A percentile compares a stretch with the other conserved stretches of the same genome.
phyloP scores from a whole-genome alignment of 2,113 vertebrate species.

The Hippocampus mohnikei region DNA sequence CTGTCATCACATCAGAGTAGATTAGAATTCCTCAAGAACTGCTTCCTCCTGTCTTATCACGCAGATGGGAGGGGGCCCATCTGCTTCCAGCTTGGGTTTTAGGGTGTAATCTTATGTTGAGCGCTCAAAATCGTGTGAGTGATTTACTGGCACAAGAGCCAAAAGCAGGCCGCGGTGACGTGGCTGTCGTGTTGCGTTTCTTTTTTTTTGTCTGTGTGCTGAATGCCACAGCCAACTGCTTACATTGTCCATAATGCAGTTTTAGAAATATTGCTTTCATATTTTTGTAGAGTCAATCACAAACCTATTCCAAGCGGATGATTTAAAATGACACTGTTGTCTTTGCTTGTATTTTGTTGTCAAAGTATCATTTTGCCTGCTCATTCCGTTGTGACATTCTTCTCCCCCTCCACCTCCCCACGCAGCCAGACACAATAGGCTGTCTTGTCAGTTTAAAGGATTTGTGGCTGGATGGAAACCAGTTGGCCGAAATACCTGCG shows the following conservation, averaged over 20 bases:
- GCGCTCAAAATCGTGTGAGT: constrained; percentile 22
- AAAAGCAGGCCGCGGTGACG: constrained; percentile 13
- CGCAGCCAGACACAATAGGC: constrained; percentile 91
- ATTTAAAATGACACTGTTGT: neutral
- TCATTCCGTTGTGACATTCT: constrained; percentile 31
- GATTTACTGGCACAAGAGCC: constrained; percentile 27
- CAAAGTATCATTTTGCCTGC: constrained; percentile 6
- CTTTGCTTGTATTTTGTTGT: neutral
- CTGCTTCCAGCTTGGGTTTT: constrained; percentile 50
- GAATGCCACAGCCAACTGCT: neutral
- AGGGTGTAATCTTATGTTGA: constrained; percentile 44
- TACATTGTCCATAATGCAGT: neutral
- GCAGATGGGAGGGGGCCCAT: constrained; percentile 41
- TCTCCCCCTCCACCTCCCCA: constrained; percentile 20
- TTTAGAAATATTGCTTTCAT: neutral
- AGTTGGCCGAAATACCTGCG: constrained; percentile 87
- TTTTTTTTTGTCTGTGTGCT: neutral
- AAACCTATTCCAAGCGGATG: neutral
- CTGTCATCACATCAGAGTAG: constrained; percentile 26
- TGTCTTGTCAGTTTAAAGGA: constrained; percentile 92
- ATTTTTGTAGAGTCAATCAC: neutral
- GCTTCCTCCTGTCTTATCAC: constrained; percentile 45
- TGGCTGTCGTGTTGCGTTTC: neutral
- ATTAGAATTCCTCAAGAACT: constrained; percentile 52
- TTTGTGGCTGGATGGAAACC: constrained; percentile 98